A percentile compares a stretch with the other conserved stretches of the same genome.
phyloP scores from a whole-genome alignment of 2,113 vertebrate species.

The Catagonus wagneri region DNA sequence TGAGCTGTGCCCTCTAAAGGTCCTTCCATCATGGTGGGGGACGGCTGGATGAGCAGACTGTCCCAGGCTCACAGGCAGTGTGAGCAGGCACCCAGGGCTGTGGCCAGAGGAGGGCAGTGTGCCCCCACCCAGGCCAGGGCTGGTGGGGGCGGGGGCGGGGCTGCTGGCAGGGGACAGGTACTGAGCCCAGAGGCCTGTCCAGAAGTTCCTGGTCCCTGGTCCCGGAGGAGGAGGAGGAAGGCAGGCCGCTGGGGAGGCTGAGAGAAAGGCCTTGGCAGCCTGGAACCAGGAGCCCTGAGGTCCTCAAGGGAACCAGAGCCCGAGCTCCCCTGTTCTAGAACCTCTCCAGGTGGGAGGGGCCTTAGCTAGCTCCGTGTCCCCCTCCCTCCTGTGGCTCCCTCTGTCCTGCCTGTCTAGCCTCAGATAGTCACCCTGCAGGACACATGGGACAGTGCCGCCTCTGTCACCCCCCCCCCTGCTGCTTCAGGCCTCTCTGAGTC shows the following conservation, averaged over 20 bases:
- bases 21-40: not conserved
- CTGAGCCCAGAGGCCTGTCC: not conserved
- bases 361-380: too few relatives aligned
- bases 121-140: not conserved
- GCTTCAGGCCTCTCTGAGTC: not conserved
- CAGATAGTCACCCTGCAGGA: not conserved
- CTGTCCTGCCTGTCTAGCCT: too few relatives aligned
- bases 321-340: not conserved
- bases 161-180: not conserved
- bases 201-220: too few relatives aligned
- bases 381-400: not conserved
- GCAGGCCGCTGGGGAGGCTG: not conserved
- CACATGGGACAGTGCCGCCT: accelerated
- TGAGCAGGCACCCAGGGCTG: not conserved
- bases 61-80: accelerated
- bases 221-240: not conserved
- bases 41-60: not conserved
- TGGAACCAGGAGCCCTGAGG: not conserved
- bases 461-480: accelerated
- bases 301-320: not conserved
- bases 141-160: not conserved
- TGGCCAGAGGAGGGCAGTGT: not conserved
- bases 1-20: not conserved
- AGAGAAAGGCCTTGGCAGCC: not conserved
- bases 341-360: not conserved